Evolutionary conservation across 1,140 invertebrate species (phyloP), one percentile per base, ranked within the genome.

Genomic region (Nebria ingens): DNA sequence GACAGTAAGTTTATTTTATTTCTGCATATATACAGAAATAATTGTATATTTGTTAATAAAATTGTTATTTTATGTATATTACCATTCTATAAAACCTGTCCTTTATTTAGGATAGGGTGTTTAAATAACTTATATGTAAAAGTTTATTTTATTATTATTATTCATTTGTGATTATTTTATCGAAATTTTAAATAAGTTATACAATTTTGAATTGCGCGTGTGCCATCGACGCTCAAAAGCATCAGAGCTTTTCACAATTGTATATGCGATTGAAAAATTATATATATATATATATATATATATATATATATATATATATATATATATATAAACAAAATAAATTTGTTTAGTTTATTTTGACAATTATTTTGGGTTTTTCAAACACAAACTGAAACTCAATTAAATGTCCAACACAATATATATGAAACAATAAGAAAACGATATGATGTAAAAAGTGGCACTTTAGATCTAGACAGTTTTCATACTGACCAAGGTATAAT

Each of bases 361-460:
- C 61, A 3, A 67, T 78, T 17, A 69, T 70, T 2, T 60, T 79
- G 19, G 73, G 70, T 13, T 75, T 65, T 58, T 67, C 73, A 0
- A 71, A 71, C 0, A 73, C 73, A 56, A n/a, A 64, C 68, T 20
- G 73, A 77, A 19, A 53, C 76, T 0, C 75, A 72, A 60, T 65
- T 78, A 19, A 73, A 75, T 45, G 70, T 78, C 1, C 68, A 75
- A 45, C 70, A 70, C 2, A 56, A 76, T 23, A 59, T 79, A 1
- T 40, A 69, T 0, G 59, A 62, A 2, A 63, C 71, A 2, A 56
- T 79, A 15, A 70, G 64, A 3, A 76, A 68, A 51, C 56, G 71
- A 51, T 73, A 70, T 25, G 58, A 72, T 59, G 6, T 62, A 2
- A 51, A 59, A 0, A 65, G 61, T n/a, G 72, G 68, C 55, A 51